A percentile compares a stretch with the other conserved stretches of the same genome.
These are phyloP conservation scores for Mormyrus proboscirostris DNA, from an alignment of 2,797 vertebrate genomes.

Conservation along the genomic window DNA sequence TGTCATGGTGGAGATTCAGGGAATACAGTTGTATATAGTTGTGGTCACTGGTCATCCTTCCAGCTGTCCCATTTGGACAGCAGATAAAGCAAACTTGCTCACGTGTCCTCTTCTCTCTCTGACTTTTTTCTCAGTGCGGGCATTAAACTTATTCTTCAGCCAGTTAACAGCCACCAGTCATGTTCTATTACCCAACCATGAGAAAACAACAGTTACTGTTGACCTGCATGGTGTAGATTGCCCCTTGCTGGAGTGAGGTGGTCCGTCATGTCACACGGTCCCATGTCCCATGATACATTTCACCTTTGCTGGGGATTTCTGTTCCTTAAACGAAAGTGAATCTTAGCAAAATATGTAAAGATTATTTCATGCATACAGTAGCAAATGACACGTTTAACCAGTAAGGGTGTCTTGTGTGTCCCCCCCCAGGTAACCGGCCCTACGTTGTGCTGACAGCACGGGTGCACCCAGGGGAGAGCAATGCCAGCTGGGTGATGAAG, in stretches of 20 bases:
- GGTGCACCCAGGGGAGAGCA: conserved; percentile 87
- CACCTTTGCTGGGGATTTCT: not conserved
- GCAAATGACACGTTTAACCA: not conserved
- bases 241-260: not conserved
- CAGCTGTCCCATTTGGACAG: not conserved
- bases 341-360: not conserved
- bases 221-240: not conserved
- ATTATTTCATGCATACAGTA: not conserved
- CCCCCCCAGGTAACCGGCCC: conserved; percentile 67
- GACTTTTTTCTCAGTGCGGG: not conserved
- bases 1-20: not conserved
- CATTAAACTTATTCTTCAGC: not conserved
- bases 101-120: not conserved
- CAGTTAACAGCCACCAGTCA: not conserved
- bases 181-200: not conserved
- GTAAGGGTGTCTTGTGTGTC: not conserved
- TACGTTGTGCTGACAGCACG: conserved; percentile 75
- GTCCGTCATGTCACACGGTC: not conserved
- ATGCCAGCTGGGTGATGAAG: conserved; percentile 92
- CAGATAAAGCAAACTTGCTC: not conserved
- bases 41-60: not conserved
- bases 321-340: not conserved
- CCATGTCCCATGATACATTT: not conserved
- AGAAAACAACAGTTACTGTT: not conserved
- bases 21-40: not conserved